Conservation (phyloP, 2,113 vertebrate genomes). For the Psammodynastes pulverulentus region DNA sequence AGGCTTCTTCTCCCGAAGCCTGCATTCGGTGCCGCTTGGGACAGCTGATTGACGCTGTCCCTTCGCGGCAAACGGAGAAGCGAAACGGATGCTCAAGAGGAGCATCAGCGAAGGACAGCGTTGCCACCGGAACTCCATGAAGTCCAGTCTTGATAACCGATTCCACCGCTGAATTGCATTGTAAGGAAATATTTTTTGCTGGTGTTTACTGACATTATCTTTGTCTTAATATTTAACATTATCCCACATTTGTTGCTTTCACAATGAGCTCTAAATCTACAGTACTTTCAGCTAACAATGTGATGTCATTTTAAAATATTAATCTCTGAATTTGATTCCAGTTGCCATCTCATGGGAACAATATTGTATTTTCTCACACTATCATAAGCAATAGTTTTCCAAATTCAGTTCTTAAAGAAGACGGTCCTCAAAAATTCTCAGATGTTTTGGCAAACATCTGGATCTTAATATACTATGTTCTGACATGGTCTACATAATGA, state of each 20-base stretch:
- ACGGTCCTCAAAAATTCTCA: neutral
- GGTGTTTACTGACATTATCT: neutral
- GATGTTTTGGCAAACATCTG: neutral
- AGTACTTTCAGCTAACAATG: neutral
- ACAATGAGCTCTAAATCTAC: neutral
- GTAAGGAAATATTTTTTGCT: neutral
- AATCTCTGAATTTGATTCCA: neutral
- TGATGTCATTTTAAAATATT: neutral
- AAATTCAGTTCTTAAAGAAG: neutral
- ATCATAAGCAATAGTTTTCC: neutral
- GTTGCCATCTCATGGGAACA: neutral
- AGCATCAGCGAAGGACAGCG: no score
- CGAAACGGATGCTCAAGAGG: no score
- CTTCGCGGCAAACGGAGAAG: no score
- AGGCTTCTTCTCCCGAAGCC: no score
- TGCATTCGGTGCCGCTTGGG: no score
- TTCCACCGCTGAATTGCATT: neutral
- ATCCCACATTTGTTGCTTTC: neutral
- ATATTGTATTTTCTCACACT: neutral
- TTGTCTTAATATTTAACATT: neutral
- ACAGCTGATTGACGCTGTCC: no score
- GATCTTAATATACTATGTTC: neutral
- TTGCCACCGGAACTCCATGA: no score
- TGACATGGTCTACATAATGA: neutral
- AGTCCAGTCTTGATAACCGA: no score